Evolutionary conservation across 2,888 invertebrate genomes (phyloP).

Genomic region (Stenichneumon culpator): DNA sequence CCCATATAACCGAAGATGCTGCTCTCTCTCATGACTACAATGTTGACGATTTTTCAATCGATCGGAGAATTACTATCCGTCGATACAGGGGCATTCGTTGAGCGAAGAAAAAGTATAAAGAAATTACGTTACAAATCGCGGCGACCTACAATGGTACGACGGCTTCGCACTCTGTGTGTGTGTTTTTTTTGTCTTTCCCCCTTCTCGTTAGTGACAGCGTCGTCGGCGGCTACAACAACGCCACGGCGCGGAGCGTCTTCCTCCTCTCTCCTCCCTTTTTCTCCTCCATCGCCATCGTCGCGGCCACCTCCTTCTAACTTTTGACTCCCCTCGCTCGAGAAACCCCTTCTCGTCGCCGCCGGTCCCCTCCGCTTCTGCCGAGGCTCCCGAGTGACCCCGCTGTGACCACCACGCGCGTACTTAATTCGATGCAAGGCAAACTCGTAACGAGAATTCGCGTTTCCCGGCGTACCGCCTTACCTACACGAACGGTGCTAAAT

Average conservation of each 20-base stretch:
- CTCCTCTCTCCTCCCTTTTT: conserved; percentile 53
- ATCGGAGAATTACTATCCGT: neutral
- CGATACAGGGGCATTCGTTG: conserved; percentile 2
- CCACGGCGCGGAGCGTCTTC: conserved; percentile 50
- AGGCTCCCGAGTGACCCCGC: conserved; percentile 36
- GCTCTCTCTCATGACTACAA: neutral
- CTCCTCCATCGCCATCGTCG: conserved; percentile 58
- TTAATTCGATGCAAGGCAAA: conserved; percentile 54
- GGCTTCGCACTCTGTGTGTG: conserved; percentile 73
- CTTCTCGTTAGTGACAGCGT: conserved; percentile 26
- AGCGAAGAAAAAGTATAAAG: conserved; percentile 75
- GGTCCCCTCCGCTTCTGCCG: conserved; percentile 51
- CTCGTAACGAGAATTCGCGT: conserved; percentile 56
- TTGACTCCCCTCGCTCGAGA: conserved; percentile 62
- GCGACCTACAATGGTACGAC: conserved; percentile 83
- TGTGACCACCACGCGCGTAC: conserved; percentile 38
- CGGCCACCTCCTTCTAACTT: conserved; percentile 56
- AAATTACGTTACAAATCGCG: conserved; percentile 83
- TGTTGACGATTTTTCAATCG: neutral
- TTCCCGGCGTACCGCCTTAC: conserved; percentile 22
- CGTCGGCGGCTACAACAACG: conserved; percentile 39
- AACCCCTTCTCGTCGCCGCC: conserved; percentile 47
- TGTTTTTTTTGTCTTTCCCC: conserved; percentile 42
- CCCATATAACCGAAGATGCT: neutral
- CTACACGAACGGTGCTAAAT: too few species aligned